Percentiles rank a stretch among this genome's conserved stretches.
phyloP scores from a whole-genome alignment of 2,113 vertebrate genomes.

The Podilymbus podiceps region DNA sequence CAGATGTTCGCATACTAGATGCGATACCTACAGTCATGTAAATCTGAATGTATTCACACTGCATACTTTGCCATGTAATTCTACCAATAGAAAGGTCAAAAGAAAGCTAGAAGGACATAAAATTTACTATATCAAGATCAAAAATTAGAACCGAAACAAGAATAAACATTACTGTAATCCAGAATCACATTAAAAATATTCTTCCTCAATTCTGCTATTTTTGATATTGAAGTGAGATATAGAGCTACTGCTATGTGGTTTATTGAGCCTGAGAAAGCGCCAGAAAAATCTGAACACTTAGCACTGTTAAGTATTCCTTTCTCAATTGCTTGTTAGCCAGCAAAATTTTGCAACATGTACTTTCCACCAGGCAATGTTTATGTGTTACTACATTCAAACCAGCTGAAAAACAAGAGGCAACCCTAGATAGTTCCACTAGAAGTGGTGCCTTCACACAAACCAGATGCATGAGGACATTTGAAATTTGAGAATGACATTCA shows the following conservation, averaged over 20 bases:
- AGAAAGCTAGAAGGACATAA: not conserved
- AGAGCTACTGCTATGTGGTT: not conserved
- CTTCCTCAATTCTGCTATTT: not conserved
- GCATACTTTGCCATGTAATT: not conserved
- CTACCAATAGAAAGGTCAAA: not conserved
- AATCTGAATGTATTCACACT: not conserved
- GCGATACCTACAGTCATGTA: accelerated
- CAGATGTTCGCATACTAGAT: accelerated
- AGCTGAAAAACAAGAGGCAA: not conserved
- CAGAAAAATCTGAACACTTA: not conserved
- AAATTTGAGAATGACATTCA: accelerated
- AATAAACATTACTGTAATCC: not conserved
- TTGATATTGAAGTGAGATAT: not conserved
- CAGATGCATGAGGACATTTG: not conserved
- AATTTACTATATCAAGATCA: not conserved
- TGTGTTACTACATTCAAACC: not conserved
- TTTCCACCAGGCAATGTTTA: not conserved
- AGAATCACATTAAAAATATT: not conserved
- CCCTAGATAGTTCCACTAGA: not conserved
- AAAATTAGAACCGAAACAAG: not conserved
- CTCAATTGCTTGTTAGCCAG: not conserved
- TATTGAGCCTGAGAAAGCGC: not conserved
- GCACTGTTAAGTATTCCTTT: not conserved
- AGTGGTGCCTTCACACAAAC: not conserved
- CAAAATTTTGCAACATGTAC: not conserved